Percentiles rank a stretch among this genome's conserved stretches.
Conservation (phyloP, 2,113 vertebrate species). For the Onychorhynchus coronatus region DNA sequence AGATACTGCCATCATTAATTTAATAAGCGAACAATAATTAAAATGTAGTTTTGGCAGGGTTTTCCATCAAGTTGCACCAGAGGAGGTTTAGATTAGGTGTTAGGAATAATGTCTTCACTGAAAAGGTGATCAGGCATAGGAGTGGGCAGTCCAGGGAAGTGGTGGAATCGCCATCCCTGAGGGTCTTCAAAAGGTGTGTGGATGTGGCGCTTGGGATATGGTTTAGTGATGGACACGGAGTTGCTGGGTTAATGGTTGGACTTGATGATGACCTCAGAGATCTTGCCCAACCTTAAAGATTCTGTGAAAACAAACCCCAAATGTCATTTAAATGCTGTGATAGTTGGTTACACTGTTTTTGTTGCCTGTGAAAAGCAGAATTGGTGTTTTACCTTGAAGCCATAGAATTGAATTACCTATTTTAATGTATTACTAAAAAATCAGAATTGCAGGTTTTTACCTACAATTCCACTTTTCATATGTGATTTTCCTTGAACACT, state of each 20-base stretch:
- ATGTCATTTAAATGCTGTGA: background rate
- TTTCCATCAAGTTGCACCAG: background rate
- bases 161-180: background rate
- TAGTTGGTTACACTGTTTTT: background rate
- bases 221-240: background rate
- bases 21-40: background rate
- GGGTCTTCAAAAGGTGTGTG: background rate
- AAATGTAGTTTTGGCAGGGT: background rate
- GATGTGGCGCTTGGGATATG: background rate
- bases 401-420: background rate
- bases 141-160: background rate
- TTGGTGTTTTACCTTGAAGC: background rate
- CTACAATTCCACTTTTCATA: background rate
- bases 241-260: background rate
- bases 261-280: background rate
- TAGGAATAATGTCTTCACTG: background rate
- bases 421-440: background rate
- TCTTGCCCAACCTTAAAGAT: background rate
- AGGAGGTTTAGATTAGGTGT: background rate
- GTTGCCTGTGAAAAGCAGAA: background rate
- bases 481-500: background rate
- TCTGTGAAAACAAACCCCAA: background rate
- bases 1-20: background rate
- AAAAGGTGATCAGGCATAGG: background rate
- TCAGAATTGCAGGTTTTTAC: background rate